Conservation (phyloP, 2,113 vertebrate genomes). For the Microcebus lehilahytsara region DNA sequence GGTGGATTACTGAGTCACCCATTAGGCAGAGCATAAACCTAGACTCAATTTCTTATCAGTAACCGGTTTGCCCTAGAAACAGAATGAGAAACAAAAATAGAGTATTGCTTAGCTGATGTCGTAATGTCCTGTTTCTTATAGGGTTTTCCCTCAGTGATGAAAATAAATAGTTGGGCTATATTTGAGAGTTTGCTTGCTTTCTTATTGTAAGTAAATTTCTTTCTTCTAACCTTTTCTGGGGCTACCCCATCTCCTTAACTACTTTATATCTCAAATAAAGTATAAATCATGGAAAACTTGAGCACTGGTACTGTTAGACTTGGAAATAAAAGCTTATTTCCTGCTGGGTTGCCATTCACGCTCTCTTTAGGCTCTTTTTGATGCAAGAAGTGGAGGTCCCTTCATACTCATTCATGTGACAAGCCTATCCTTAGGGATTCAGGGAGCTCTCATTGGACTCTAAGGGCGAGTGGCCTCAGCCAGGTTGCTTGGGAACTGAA, state of each 20-base stretch:
- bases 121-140: not conserved
- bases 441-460: not conserved
- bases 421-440: not conserved
- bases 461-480: not conserved
- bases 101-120: not conserved
- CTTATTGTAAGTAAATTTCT: not conserved
- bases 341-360: slow-evolving; percentile 48
- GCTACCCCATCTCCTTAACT: slow-evolving; percentile 12
- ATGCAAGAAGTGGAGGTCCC: not conserved
- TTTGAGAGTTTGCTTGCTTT: slow-evolving; percentile 60
- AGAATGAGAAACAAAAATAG: not conserved
- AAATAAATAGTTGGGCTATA: slow-evolving; percentile 42
- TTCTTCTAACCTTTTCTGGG: slow-evolving; percentile 71
- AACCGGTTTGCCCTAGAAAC: not conserved
- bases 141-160: slow-evolving; percentile 6
- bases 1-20: not conserved
- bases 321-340: slow-evolving; percentile 69
- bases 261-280: slow-evolving; percentile 34
- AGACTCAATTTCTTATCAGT: not conserved
- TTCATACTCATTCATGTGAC: not conserved
- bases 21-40: not conserved
- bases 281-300: not conserved
- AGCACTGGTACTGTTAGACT: slow-evolving; percentile 46
- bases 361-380: not conserved
- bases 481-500: not conserved